Evolutionary conservation across 2,113 vertebrate species (phyloP).

Genomic region (Caranx ignobilis): DNA sequence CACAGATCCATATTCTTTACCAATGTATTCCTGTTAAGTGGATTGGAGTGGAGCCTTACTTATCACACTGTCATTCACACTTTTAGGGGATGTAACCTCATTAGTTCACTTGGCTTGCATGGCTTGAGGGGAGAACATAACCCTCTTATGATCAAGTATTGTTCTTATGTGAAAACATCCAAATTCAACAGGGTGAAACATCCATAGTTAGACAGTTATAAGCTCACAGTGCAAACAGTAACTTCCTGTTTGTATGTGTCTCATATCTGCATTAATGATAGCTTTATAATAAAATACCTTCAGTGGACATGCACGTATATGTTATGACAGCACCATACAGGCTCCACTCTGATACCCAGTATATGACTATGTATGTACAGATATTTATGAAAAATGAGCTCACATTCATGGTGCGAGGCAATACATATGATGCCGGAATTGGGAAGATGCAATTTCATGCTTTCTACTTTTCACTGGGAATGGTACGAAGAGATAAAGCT

Average conservation of each 20-base stretch:
- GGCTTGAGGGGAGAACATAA: not conserved
- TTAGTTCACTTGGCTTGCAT: not conserved
- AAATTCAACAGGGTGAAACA: not conserved
- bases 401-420: slow-evolving; percentile 12
- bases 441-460: slow-evolving; percentile 57
- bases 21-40: not conserved
- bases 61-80: not conserved
- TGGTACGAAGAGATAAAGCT: slow-evolving; percentile 43
- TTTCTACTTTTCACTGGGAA: slow-evolving; percentile 43
- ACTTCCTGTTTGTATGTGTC: not conserved
- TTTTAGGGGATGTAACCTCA: not conserved
- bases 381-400: slow-evolving; percentile 36
- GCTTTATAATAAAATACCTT: not conserved
- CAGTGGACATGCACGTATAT: slow-evolving; percentile 13
- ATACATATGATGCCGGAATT: slow-evolving; percentile 16
- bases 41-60: not conserved
- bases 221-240: not conserved
- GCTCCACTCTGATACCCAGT: not conserved
- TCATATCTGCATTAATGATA: slow-evolving; percentile 1
- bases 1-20: slow-evolving; percentile 17
- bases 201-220: not conserved
- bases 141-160: not conserved
- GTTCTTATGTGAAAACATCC: not conserved
- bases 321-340: not conserved
- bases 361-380: slow-evolving; percentile 10